Conservation (phyloP, 2,888 invertebrate species). For the Dynastes maya region DNA sequence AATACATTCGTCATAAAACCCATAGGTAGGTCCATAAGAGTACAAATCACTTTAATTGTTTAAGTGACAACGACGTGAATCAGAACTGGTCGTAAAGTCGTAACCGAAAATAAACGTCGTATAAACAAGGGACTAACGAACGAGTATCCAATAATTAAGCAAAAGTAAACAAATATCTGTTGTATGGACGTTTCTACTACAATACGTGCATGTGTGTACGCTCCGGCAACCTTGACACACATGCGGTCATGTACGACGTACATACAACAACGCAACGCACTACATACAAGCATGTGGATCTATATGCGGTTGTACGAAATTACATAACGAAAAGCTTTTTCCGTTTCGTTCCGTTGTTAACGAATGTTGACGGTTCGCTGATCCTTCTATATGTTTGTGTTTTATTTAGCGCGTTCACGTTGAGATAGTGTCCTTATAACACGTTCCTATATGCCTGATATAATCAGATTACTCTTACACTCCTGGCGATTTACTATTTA, state of each 20-base stretch:
- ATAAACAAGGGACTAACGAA: slow-evolving; percentile 27
- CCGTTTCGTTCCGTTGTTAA: slow-evolving; percentile 1
- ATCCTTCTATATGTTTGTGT: neutral
- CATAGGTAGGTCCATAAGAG: neutral
- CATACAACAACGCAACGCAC: neutral
- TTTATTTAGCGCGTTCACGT: too few species aligned
- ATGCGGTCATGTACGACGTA: slow-evolving; percentile 26
- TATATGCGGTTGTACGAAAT: slow-evolving; percentile 22
- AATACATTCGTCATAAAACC: neutral
- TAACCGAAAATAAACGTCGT: slow-evolving; percentile 22
- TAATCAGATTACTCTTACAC: too few species aligned
- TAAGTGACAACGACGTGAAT: slow-evolving; percentile 22
- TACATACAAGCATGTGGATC: neutral
- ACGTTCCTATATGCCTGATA: too few species aligned
- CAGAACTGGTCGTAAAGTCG: slow-evolving; percentile 24
- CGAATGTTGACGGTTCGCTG: neutral
- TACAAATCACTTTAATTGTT: slow-evolving; percentile 16
- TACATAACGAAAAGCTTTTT: slow-evolving; percentile 24
- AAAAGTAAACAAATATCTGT: slow-evolving; percentile 45
- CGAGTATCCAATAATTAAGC: slow-evolving; percentile 40
- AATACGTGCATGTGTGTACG: slow-evolving; percentile 11
- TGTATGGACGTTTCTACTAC: slow-evolving; percentile 8
- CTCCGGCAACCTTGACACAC: slow-evolving; percentile 34
- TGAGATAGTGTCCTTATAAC: too few species aligned
- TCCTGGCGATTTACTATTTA: too few species aligned